Evolutionary conservation across 2,888 invertebrate species (phyloP), one percentile per base, ranked within the genome.

Genomic region (Carcina quercana): DNA sequence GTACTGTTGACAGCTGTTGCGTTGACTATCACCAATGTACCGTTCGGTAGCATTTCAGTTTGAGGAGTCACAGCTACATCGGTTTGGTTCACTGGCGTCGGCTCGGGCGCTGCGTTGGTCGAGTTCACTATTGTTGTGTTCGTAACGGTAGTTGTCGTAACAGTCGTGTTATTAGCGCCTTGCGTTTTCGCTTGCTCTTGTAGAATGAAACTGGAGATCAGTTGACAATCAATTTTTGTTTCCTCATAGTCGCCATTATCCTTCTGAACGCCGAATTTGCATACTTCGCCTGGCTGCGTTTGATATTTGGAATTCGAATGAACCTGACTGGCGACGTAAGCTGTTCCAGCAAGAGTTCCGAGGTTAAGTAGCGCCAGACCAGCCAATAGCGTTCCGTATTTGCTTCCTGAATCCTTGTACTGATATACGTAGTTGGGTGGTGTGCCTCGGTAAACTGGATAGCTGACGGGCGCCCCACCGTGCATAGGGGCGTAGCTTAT

Each of bases 241-340:
- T 78, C 76, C 41, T 80, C 78, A 33, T 74, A 76, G 31, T 75
- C 75, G 1, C 78, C 76, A 35, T 78, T 79, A 17, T 70, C 71
- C 53, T 71, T 78, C 38, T 54, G 71, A 13, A 80, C 37, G 12
- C 68, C 80, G 34, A 80, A 76, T 53, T 74, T 78, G 42, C 80
- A 80, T 7, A 72, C 44, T 56, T 80, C 79, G 5, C 76, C 78
- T 0, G 70, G 64, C 37, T 65, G 52, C 0, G 72, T 36, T 32
- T 54, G 68, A 43, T 79, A 76, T 1, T 10, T 10, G 14, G 11
- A 25, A 14, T 42, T 30, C 4, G 45, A 43, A 19, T 53, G 48
- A 25, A 52, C 50, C 12, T 55, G 58, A 20, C 54, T 59, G n/a
- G 53, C 40, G 10, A 62, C 59, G 37, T 66, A 73, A 7, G 59